These are phyloP conservation scores for Belgica antarctica DNA, from an alignment of 2,888 invertebrate genomes.

Conservation along the genomic window DNA sequence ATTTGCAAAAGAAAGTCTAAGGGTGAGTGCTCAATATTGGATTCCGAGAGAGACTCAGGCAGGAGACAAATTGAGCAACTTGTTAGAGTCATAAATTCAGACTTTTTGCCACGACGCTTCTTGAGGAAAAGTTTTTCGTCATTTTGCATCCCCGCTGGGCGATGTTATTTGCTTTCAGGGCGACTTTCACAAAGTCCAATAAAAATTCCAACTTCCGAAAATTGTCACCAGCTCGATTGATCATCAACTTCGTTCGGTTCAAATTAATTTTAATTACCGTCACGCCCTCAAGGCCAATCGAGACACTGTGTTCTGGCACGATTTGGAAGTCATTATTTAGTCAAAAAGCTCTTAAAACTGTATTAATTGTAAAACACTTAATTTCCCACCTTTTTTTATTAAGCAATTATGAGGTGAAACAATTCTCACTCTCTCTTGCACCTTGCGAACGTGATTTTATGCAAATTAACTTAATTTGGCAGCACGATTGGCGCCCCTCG, in stretches of 20 bases:
- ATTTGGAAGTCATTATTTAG: conserved; percentile 11
- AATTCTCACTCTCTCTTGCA: conserved; percentile 9
- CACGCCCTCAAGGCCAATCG: not conserved
- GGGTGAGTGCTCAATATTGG: conserved; percentile 1
- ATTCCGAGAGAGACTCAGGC: no score
- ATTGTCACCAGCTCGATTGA: no score
- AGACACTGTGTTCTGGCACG: not conserved
- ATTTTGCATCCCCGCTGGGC: no score
- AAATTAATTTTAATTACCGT: not conserved
- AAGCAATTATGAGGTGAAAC: conserved; percentile 31
- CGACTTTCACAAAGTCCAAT: no score
- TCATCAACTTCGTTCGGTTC: no score
- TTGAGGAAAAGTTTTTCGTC: not conserved
- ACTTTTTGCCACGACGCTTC: not conserved
- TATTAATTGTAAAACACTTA: conserved; percentile 28
- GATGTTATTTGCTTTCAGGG: no score
- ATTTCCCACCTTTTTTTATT: conserved; percentile 19
- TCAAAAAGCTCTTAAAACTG: conserved; percentile 11
- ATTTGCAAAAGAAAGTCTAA: conserved; percentile 31
- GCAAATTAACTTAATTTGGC: conserved; percentile 42
- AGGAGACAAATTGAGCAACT: conserved; percentile 43
- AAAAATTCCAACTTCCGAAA: not conserved
- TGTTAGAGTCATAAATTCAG: conserved; percentile 43
- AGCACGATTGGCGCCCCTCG: conserved; percentile 25
- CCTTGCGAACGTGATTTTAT: conserved; percentile 39